Evolutionary conservation across 2,797 vertebrate species (phyloP), one percentile per base, ranked within the genome.

Genomic region (Manis pentadactyla): DNA sequence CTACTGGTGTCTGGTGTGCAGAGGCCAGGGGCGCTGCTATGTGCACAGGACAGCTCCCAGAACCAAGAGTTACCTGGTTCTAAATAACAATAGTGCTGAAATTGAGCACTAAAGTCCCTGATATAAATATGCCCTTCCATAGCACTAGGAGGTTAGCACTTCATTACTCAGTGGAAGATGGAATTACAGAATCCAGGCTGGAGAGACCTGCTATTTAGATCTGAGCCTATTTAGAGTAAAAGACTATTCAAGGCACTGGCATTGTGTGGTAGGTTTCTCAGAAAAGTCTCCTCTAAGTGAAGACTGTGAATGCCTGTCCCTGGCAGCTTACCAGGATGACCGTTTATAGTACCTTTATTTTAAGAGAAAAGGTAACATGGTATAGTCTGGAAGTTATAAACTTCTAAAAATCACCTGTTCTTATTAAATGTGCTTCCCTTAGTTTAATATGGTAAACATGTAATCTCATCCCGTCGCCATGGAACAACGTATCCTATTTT

Each of bases 331-430:
- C 66, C 25, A 4, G 12, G 15, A 71, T 25, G 34, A 11, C 14
- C 15, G 12, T 93, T 87, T 78, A 66, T 34, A 89, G 73, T 63
- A 4, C 12, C 31, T 95, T 84, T 79, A 86, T 85, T 90, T 89
- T 86, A 93, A 77, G 71, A 21, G 49, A 37, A 96, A 82, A 89
- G 64, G 82, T 34, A 94, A 25, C 31, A 21, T 39, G 14, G 53
- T 79, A 59, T 34, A 19, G 34, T 68, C 82, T 88, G 77, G 49
- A 94, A 97, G 92, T 87, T 96, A 84, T 18, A 91, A 59, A 53
- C 83, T 29, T 69, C 39, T 34, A 39, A 69, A 77, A 82, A 82
- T 31, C 39, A 89, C 83, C 88, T 93, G 37, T 84, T 53, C n/a
- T 49, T 9, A 14, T 81, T 42, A 19, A 74, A 77, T 68, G 86